These are phyloP conservation scores for Drosophila sturtevanti DNA, from an alignment of 1,140 invertebrate species.

Conservation along the genomic window DNA sequence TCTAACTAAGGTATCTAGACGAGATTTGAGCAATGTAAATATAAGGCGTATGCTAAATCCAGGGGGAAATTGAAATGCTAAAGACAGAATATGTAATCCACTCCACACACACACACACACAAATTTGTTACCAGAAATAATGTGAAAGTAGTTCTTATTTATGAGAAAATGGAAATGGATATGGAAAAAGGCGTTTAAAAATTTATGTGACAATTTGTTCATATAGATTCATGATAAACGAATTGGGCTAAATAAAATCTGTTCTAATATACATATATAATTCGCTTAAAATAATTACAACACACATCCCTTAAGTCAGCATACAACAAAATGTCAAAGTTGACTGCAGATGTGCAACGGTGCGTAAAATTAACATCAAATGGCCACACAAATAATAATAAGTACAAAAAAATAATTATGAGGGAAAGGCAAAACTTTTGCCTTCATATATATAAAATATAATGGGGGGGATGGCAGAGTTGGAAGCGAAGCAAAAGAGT, in stretches of 20 bases:
- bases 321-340: constrained; percentile 20
- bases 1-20: constrained; percentile 9
- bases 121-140: too few species aligned
- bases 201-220: too few species aligned
- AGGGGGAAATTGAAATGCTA: not conserved
- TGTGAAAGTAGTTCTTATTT: too few species aligned
- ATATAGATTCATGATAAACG: too few species aligned
- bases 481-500: not conserved
- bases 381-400: constrained; percentile 37
- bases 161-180: too few species aligned
- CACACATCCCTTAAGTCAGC: too few species aligned
- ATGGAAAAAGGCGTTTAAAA: too few species aligned
- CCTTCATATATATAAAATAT: not conserved
- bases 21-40: not conserved
- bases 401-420: constrained; percentile 8
- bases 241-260: too few species aligned
- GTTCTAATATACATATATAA: too few species aligned
- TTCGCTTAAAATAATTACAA: too few species aligned
- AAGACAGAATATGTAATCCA: too few species aligned
- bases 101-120: too few species aligned
- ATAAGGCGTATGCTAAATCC: not conserved
- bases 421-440: constrained; percentile 23
- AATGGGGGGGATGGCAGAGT: not conserved
- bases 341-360: constrained; percentile 39
- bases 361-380: constrained; percentile 70